Evolutionary conservation across 1,140 invertebrate genomes (phyloP).

Genomic region (Diprion similis): DNA sequence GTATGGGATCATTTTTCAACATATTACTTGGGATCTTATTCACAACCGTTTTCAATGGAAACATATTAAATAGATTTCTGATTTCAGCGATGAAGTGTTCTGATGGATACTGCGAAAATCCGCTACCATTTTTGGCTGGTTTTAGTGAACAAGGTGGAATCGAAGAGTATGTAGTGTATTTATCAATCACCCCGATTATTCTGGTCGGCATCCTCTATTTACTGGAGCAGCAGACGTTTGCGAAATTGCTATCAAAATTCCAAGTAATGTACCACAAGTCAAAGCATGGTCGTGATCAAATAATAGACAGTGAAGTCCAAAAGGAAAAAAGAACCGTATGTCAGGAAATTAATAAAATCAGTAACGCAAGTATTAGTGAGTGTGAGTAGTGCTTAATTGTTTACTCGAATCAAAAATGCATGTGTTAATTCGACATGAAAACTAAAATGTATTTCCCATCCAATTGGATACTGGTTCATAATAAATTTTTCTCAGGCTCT

Average conservation of each 20-base stretch:
- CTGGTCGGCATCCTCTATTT: constrained; percentile 35
- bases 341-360: constrained; percentile 28
- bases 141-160: constrained; percentile 43
- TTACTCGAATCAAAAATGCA: too few species aligned
- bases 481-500: too few species aligned
- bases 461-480: neutral
- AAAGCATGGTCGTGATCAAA: neutral
- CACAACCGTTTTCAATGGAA: neutral
- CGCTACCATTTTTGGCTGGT: constrained; percentile 43
- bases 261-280: neutral
- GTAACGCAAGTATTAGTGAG: constrained; percentile 12
- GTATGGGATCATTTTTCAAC: neutral
- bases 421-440: neutral
- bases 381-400: too few species aligned
- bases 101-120: constrained; percentile 45
- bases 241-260: neutral
- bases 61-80: neutral
- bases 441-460: neutral
- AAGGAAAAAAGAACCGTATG: constrained; percentile 54
- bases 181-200: constrained; percentile 43
- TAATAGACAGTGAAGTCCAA: constrained; percentile 59
- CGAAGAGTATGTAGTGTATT: constrained; percentile 43
- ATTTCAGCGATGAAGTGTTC: constrained; percentile 37
- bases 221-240: constrained; percentile 41
- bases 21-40: neutral